Evolutionary conservation across 2,888 invertebrate genomes (phyloP).

Genomic region (Drosophila nigricruria): DNA sequence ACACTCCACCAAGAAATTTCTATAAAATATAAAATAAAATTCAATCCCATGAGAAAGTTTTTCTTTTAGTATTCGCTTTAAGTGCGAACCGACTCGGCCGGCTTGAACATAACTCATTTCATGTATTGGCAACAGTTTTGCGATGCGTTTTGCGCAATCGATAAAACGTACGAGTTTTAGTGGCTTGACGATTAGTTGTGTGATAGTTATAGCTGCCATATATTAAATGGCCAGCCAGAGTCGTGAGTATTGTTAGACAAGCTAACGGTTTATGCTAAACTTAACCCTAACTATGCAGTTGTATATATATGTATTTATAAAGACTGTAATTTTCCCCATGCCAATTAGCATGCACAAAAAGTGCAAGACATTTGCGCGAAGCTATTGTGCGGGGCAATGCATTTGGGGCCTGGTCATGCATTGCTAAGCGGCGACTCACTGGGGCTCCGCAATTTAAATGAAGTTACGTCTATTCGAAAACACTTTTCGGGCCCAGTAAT

Average conservation of each 20-base stretch:
- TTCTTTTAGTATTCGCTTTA: constrained; percentile 32
- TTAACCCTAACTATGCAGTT: constrained; percentile 33
- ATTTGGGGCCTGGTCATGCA: constrained; percentile 67
- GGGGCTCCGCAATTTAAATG: constrained; percentile 69
- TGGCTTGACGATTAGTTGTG: constrained; percentile 48
- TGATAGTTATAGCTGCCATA: constrained; percentile 73
- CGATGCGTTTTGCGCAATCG: constrained; percentile 33
- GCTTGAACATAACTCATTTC: constrained; percentile 21
- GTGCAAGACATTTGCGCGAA: constrained; percentile 69
- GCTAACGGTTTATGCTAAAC: constrained; percentile 70
- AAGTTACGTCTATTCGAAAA: constrained; percentile 57
- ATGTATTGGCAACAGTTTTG: constrained; percentile 23
- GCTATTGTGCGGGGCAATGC: constrained; percentile 54
- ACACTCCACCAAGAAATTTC: neutral
- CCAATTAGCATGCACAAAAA: constrained; percentile 77
- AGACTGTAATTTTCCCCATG: constrained; percentile 34
- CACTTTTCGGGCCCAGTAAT: constrained; percentile 69
- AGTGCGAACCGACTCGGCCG: constrained; percentile 19
- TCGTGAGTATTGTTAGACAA: constrained; percentile 63
- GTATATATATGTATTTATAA: neutral
- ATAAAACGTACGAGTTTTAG: constrained; percentile 56
- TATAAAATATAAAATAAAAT: neutral
- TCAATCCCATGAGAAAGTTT: constrained; percentile 31
- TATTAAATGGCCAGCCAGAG: constrained; percentile 50
- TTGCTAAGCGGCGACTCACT: constrained; percentile 57